Evolutionary conservation across 2,888 invertebrate species (phyloP), one percentile per base, ranked within the genome.

Genomic region (Fabriciana adippe): DNA sequence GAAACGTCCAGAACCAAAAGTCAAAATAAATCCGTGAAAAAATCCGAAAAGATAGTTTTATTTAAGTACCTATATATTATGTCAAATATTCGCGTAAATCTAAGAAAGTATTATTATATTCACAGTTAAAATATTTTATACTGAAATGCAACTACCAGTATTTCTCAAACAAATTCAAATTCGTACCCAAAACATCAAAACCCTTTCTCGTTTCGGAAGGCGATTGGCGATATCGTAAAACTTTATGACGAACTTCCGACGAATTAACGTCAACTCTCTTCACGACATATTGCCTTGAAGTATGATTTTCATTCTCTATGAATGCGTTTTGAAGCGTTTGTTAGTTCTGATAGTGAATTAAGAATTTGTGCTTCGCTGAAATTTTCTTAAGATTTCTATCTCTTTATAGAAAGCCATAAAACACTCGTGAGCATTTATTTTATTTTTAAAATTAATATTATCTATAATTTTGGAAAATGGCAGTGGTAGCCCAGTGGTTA

Each of bases 191-290:
- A 68, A 73, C 69, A 67, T 35, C 65, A 72, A 79, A 86, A 90
- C 87, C 92, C 89, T 87, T 90, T 84, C 76, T 74, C 73, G 70
- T 73, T 81, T 81, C 89, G 89, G 90, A 90, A 89, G 85, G 87
- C 84, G 79, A 82, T 86, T 78, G 85, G 74, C 77, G 75, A 81
- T 89, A 85, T 89, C 92, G 86, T 92, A 92, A 92, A 92, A 88
- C 73, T 91, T 92, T 88, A 92, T 87, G 90, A 89, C 79, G 78
- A 80, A 83, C 85, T 90, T 91, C 90, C 90, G 85, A 81, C 83
- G 81, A 87, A 88, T 89, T 88, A 89, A 88, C 84, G 85, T 82
- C 80, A 80, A 76, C 72, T 73, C 73, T 66, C 73, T 66, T 72
- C 72, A 70, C 69, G 77, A 75, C 76, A 75, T 76, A 75, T 74